phyloP scores from a whole-genome alignment of 2,113 vertebrate species.

The Poeciliopsis prolifica region DNA sequence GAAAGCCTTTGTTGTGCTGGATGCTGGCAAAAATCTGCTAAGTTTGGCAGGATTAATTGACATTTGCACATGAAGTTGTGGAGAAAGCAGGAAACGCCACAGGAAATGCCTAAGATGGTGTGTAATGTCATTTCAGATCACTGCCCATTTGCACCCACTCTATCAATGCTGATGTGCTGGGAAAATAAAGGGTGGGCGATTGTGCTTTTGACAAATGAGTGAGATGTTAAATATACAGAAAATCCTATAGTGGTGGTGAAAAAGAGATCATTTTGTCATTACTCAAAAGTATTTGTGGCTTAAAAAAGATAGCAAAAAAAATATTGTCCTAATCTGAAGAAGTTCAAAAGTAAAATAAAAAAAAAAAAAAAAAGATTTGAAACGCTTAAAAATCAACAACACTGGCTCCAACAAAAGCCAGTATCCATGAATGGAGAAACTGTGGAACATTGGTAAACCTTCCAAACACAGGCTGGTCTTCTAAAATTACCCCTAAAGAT shows the following conservation, averaged over 20 bases:
- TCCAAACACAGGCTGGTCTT: too few species aligned
- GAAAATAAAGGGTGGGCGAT: conserved; percentile 26
- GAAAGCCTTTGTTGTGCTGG: conserved; percentile 63
- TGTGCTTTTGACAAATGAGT: conserved; percentile 10
- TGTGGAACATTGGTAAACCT: too few species aligned
- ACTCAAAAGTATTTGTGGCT: too few species aligned
- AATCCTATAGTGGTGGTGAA: conserved; percentile 9
- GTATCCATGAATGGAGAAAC: too few species aligned
- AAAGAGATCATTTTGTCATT: neutral
- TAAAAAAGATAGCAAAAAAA: too few species aligned
- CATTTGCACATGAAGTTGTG: conserved; percentile 65
- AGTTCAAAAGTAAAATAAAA: too few species aligned
- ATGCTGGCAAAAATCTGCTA: conserved; percentile 53
- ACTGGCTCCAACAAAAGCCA: too few species aligned
- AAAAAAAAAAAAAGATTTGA: too few species aligned
- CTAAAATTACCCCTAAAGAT: too few species aligned
- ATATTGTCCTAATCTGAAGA: too few species aligned
- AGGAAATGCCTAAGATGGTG: conserved; percentile 79
- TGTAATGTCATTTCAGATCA: conserved; percentile 77
- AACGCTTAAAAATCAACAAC: too few species aligned
- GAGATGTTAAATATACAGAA: conserved; percentile 20
- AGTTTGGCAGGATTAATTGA: conserved; percentile 68
- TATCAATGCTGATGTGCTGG: conserved; percentile 60
- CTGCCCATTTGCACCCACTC: conserved; percentile 51
- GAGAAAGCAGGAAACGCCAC: conserved; percentile 66